Base-by-base conservation (phyloP, 2,113 vertebrate species). In the Tichodroma muraria region DNA sequence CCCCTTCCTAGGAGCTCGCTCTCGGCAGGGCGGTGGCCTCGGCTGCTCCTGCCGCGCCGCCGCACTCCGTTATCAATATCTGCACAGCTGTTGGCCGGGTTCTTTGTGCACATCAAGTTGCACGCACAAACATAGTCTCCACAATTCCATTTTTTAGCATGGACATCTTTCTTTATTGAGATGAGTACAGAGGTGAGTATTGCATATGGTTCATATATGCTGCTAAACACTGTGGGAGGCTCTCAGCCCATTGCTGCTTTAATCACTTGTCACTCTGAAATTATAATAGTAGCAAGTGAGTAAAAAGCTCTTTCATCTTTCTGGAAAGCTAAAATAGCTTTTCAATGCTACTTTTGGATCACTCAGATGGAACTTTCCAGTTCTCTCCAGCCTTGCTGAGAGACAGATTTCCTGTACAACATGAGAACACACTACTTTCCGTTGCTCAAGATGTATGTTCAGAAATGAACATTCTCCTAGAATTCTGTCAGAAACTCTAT, bases 261-360 rank as follows among this genome's bases (percentile, higher is more conserved):
- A 90, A 94, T 94, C 92, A 80, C 85, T 65, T 94, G 70, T 94
- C 92, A 95, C 84, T 92, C 88, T 95, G 88, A 96, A 95, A 93
- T 87, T 94, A 65, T 83, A 85, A 94, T 56, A 78, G 80, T 49
- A 82, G 63, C 64, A 83, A 89, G 83, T 42, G 38, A 95, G 88
- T 76, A 75, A 75, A 95, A 88, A 89, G 53, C 45, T 89, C 65
- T 89, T 95, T 65, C 59, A 86, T 88, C 80, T 85, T 96, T 76
- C 82, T 80, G 69, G 68, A 85, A 45, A 79, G 72, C 69, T 91
- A 82, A 95, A 96, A 68, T 13, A 94, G 45, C 56, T 78, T 79
- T 93, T 82, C 87, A 94, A 5, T 68, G 75, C 82, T 78, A 70
- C 76, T 87, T 83, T 94, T 73, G 75, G 86, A 93, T 96, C 85